Base-by-base conservation (phyloP, 2,888 invertebrate species). In the Choreutis nemorana region DNA sequence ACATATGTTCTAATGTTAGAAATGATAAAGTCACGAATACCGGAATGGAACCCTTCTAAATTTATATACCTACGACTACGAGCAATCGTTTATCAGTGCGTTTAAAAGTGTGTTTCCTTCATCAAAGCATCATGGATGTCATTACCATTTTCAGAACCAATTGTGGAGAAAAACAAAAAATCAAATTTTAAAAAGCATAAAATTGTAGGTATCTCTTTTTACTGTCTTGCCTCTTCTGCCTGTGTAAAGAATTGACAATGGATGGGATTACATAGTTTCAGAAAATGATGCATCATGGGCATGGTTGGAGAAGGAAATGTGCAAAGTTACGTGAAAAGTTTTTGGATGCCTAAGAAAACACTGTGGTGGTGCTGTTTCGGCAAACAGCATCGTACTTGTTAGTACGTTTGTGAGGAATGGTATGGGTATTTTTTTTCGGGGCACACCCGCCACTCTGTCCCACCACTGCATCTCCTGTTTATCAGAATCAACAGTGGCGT, bases 11-110 rank as follows among this genome's bases (percentile, higher is more conserved):
- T 24, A 24, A 24, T 24, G 13, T 24, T 24, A 14, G 24, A 24
- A 24, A 24, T 24, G 38, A 42, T 32, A 38, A 24, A 18, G 23
- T 3, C 26, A 32, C 40, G 36, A 44, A 31, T 31, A 35, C 28
- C 9, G 28, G 30, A 21, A 25, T 28, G 28, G 21, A 22, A 20
- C 15, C 22, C 13, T 23, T 30, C 28, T 24, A 30, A 25, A 30
- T 30, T 28, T 9, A 18, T 22, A 30, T n/a, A n/a, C n/a, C n/a
- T 23, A 28, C 25, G 26, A 25, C 18, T n/a, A n/a, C n/a, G n/a
- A n/a, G n/a, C n/a, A n/a, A n/a, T n/a, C n/a, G n/a, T n/a, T n/a
- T n/a, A n/a, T n/a, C n/a, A n/a, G 30, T 7, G 28, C 23, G 16
- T 16, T 20, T 28, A 22, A 27, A 23, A 24, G 30, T 24, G 15